Conservation (phyloP, 2,888 invertebrate species). For the Heliconius cydno region DNA sequence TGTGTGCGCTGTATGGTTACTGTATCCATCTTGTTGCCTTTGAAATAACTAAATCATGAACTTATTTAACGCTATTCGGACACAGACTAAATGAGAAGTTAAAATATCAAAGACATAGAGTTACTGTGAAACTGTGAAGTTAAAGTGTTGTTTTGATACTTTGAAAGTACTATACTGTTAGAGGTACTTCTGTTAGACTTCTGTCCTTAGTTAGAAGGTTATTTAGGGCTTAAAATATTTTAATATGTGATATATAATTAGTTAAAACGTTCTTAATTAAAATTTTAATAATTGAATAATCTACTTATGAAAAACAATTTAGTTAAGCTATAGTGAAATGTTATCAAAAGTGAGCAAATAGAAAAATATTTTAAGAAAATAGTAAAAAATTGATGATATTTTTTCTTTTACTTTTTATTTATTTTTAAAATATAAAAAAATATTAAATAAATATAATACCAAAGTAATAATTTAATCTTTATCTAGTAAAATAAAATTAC, state of each 20-base stretch:
- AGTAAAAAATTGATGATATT: too few relatives aligned
- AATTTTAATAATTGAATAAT: too few relatives aligned
- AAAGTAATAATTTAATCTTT: too few relatives aligned
- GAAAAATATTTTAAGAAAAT: too few relatives aligned
- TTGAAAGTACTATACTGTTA: not conserved
- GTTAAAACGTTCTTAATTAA: not conserved
- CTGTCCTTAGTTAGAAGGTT: not conserved
- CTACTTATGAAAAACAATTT: too few relatives aligned
- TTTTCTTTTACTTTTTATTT: too few relatives aligned
- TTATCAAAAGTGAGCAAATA: too few relatives aligned
- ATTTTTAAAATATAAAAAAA: too few relatives aligned
- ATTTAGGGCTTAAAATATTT: not conserved
- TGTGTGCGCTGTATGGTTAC: conserved; percentile 24
- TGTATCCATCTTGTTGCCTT: conserved; percentile 27
- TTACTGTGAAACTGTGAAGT: not conserved
- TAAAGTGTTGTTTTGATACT: not conserved
- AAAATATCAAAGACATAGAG: conserved; percentile 7
- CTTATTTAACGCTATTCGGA: conserved; percentile 19
- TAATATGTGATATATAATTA: too few relatives aligned
- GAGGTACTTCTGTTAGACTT: not conserved
- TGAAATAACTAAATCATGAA: conserved; percentile 33
- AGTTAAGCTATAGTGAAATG: too few relatives aligned
- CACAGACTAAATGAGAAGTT: conserved; percentile 11
- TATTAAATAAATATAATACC: too few relatives aligned
- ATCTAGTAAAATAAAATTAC: too few relatives aligned